Evolutionary conservation across 2,888 invertebrate genomes (phyloP).

Genomic region (Empis livida): DNA sequence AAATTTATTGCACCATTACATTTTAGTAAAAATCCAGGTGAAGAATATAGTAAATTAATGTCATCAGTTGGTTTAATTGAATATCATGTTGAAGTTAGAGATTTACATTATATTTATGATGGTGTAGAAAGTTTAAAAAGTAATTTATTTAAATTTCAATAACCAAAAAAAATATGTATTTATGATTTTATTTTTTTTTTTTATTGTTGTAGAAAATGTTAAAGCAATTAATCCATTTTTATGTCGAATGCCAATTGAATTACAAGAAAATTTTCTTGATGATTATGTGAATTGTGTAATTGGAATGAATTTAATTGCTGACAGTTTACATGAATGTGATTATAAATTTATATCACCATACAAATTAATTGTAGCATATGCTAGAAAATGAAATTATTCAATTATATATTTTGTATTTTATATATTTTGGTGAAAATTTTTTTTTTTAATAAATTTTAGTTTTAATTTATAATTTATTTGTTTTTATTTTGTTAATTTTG

Average conservation of each 20-base stretch:
- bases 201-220: constrained; percentile 44
- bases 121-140: constrained; percentile 45
- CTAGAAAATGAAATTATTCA: constrained; percentile 30
- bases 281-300: constrained; percentile 44
- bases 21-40: constrained; percentile 44
- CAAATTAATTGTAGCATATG: constrained; percentile 39
- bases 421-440: no score
- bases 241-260: constrained; percentile 42
- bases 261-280: constrained; percentile 47
- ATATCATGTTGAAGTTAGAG: constrained; percentile 44
- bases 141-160: constrained; percentile 22
- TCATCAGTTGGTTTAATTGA: constrained; percentile 47
- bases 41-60: constrained; percentile 42
- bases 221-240: constrained; percentile 59
- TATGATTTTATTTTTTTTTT: neutral
- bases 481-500: no score
- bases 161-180: no score
- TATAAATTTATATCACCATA: constrained; percentile 39
- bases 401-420: neutral
- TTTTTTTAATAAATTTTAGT: no score
- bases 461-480: no score
- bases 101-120: constrained; percentile 44
- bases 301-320: constrained; percentile 23
- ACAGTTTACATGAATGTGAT: constrained; percentile 12
- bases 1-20: constrained; percentile 58